phyloP scores from a whole-genome alignment of 2,888 invertebrate genomes.

The Eudasyphora cyanicolor region DNA sequence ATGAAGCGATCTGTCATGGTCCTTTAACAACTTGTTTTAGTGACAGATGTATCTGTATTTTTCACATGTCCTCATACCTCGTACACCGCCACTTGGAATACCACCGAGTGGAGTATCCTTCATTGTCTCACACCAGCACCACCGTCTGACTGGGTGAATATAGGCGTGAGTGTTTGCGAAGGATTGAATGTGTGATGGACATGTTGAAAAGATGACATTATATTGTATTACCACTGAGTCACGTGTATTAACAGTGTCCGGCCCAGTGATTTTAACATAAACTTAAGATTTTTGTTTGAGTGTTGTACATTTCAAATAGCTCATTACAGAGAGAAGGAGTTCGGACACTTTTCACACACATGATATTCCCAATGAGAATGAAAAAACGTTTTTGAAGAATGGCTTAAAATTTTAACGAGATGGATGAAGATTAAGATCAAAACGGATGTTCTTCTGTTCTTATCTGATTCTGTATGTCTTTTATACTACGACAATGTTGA shows the following conservation, averaged over 20 bases:
- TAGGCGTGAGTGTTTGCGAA: background rate
- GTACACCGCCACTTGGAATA: background rate
- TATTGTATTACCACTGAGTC: constrained; percentile 36
- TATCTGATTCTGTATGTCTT: too few species aligned
- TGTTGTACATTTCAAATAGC: too few species aligned
- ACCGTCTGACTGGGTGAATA: background rate
- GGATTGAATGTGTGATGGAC: constrained; percentile 42
- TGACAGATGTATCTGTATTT: constrained; percentile 47
- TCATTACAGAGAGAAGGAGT: too few species aligned
- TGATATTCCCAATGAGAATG: too few species aligned
- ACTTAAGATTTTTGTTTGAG: too few species aligned
- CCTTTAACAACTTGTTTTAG: constrained; percentile 54
- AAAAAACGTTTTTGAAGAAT: too few species aligned
- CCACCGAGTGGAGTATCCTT: background rate
- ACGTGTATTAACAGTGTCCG: background rate
- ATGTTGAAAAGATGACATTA: constrained; percentile 51
- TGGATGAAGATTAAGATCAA: too few species aligned
- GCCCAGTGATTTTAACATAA: background rate
- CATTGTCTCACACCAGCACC: too few species aligned
- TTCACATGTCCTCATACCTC: constrained; percentile 21
- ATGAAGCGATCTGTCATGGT: constrained; percentile 51
- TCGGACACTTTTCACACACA: too few species aligned
- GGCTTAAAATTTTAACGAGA: too few species aligned
- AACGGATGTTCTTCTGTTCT: too few species aligned
- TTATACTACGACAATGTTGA: too few species aligned